Percentiles rank a stretch among this genome's conserved stretches.
Conservation (phyloP, 1,140 invertebrate genomes). For the Cheumatopsyche charites region DNA sequence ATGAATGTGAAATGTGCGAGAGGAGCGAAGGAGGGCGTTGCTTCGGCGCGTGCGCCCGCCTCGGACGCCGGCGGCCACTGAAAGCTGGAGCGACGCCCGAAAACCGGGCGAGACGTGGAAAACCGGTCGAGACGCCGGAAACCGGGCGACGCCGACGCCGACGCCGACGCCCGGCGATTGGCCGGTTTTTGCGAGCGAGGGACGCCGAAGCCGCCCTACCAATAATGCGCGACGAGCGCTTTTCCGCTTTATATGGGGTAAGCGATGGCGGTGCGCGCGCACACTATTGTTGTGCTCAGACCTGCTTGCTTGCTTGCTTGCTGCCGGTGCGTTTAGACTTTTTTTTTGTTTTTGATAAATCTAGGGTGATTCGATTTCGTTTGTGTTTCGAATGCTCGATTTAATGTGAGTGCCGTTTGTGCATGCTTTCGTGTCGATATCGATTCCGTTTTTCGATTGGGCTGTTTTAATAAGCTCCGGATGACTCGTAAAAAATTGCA, state of each 20-base stretch:
- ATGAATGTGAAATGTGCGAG: too few relatives aligned
- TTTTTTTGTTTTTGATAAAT: neutral
- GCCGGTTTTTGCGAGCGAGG: neutral
- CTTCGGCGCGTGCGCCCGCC: neutral
- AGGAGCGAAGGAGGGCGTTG: neutral
- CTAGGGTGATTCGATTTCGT: too few relatives aligned
- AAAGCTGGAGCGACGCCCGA: conserved; percentile 24
- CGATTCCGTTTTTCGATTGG: too few relatives aligned
- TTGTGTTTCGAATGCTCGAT: too few relatives aligned
- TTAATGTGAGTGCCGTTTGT: too few relatives aligned
- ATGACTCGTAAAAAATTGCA: too few relatives aligned
- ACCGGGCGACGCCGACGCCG: conserved; percentile 7
- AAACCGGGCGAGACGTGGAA: conserved; percentile 21
- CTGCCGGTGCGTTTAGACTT: neutral
- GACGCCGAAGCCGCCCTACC: neutral
- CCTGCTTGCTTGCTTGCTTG: neutral
- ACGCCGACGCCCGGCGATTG: conserved; percentile 23
- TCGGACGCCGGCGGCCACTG: conserved; percentile 24
- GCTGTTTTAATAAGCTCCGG: too few relatives aligned
- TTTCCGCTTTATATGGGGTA: neutral
- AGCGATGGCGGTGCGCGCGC: neutral
- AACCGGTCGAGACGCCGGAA: too few relatives aligned
- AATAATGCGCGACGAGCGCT: neutral
- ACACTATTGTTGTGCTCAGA: neutral
- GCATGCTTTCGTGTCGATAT: too few relatives aligned